Percentiles rank a stretch among this genome's conserved stretches.
Conservation (phyloP, 1,140 invertebrate genomes). For the Asbolus verrucosus region DNA sequence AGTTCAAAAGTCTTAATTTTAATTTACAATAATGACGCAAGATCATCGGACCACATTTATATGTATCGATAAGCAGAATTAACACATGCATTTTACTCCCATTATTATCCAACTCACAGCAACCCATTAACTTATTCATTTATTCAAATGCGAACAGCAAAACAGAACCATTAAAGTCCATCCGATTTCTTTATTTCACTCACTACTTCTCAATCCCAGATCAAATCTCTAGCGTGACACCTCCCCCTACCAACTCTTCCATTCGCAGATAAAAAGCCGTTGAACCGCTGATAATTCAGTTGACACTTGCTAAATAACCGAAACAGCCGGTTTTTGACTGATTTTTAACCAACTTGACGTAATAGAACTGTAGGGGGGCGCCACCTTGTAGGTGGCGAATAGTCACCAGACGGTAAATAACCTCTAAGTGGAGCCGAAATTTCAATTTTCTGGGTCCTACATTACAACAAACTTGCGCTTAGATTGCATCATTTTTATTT, state of each 20-base stretch:
- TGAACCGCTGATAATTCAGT: no score
- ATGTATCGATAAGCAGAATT: conserved; percentile 37
- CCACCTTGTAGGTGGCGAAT: no score
- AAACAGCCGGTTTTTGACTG: no score
- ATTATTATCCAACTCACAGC: conserved; percentile 37
- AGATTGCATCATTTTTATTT: no score
- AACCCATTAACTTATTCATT: conserved; percentile 38
- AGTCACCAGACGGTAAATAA: no score
- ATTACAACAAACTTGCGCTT: no score
- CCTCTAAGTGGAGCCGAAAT: no score
- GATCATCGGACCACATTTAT: conserved; percentile 38
- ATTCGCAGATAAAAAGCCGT: no score
- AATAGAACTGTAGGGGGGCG: no score
- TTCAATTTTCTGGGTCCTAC: no score
- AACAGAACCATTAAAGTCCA: conserved; percentile 36
- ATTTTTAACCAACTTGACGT: no score
- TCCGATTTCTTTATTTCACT: conserved; percentile 26
- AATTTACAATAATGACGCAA: conserved; percentile 43
- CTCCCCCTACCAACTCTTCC: background rate
- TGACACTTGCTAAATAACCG: no score
- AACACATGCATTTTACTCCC: conserved; percentile 37
- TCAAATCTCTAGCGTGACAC: background rate
- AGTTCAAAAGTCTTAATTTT: conserved; percentile 39
- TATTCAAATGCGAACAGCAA: conserved; percentile 39
- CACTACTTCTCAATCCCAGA: background rate